Conservation (phyloP, 1,140 invertebrate genomes). For the Drosophila neocordata region DNA sequence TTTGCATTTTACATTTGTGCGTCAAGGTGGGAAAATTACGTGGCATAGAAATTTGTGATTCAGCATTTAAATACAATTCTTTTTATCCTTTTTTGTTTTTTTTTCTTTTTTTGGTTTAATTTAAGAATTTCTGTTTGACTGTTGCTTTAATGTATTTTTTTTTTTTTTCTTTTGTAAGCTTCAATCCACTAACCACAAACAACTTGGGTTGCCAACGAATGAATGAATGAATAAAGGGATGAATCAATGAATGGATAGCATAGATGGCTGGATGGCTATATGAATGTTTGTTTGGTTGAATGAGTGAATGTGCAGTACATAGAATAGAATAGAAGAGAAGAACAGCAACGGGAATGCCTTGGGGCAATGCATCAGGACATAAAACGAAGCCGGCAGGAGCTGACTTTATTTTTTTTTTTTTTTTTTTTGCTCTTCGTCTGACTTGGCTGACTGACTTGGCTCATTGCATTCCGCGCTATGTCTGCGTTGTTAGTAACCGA, state of each 20-base stretch:
- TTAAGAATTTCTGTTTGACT: not conserved
- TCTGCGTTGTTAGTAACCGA: conserved; percentile 37
- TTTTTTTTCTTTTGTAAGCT: not conserved
- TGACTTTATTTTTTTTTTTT: too few relatives aligned
- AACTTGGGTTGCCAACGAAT: conserved; percentile 41
- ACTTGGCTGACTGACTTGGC: conserved; percentile 16
- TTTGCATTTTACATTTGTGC: not conserved
- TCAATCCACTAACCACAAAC: conserved; percentile 1
- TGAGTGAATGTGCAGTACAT: not conserved
- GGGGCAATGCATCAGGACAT: conserved; percentile 21
- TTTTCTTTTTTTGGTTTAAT: not conserved
- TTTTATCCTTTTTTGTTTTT: too few relatives aligned
- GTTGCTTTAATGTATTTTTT: not conserved
- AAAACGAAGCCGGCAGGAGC: conserved; percentile 8
- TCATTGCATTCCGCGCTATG: conserved; percentile 36
- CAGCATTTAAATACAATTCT: too few relatives aligned
- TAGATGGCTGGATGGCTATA: conserved; percentile 26
- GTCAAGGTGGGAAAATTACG: not conserved
- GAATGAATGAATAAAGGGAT: conserved; percentile 30
- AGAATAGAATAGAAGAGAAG: not conserved
- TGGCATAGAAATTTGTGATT: too few relatives aligned
- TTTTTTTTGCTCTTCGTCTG: not conserved
- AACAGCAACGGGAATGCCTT: conserved; percentile 26
- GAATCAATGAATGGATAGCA: conserved; percentile 31
- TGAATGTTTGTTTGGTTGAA: conserved; percentile 23